A percentile compares a stretch with the other conserved stretches of the same genome.
These are phyloP conservation scores for Sphyrna mokarran DNA, from an alignment of 2,113 vertebrate genomes.

Conservation along the genomic window DNA sequence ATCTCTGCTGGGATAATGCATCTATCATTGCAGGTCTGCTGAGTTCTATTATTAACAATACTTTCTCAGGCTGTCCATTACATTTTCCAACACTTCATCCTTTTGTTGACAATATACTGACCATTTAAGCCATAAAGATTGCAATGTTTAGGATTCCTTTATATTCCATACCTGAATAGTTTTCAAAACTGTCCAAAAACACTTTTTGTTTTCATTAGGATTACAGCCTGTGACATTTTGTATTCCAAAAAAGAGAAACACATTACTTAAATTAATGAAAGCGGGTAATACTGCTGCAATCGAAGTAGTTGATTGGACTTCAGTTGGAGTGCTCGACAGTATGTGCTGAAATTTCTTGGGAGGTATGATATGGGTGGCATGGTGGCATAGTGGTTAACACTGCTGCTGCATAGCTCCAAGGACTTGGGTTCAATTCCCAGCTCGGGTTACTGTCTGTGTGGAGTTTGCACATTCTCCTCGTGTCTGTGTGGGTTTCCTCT, in stretches of 20 bases:
- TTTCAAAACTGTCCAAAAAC: neutral
- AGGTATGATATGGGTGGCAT: neutral
- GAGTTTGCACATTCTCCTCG: too few species aligned
- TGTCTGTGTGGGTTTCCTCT: too few species aligned
- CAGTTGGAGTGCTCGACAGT: neutral
- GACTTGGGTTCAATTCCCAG: too few species aligned
- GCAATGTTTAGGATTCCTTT: neutral
- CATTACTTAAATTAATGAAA: neutral
- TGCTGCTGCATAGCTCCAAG: too few species aligned
- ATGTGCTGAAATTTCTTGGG: neutral
- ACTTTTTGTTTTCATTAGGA: neutral
- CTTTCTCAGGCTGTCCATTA: neutral
- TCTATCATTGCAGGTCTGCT: neutral
- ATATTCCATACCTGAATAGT: neutral
- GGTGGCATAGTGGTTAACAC: too few species aligned
- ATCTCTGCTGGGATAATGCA: neutral
- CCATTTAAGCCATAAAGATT: neutral
- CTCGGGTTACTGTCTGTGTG: too few species aligned
- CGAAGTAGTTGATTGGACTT: neutral
- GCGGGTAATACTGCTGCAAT: too few species aligned
- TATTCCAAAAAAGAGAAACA: neutral
- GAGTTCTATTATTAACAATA: neutral
- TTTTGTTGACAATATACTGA: neutral
- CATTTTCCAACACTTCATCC: neutral
- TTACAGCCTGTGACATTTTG: neutral